These are phyloP conservation scores for Hydra vulgaris DNA, from an alignment of 30 jellyfish, hydroid and myxozoan species.

Conservation along the genomic window DNA sequence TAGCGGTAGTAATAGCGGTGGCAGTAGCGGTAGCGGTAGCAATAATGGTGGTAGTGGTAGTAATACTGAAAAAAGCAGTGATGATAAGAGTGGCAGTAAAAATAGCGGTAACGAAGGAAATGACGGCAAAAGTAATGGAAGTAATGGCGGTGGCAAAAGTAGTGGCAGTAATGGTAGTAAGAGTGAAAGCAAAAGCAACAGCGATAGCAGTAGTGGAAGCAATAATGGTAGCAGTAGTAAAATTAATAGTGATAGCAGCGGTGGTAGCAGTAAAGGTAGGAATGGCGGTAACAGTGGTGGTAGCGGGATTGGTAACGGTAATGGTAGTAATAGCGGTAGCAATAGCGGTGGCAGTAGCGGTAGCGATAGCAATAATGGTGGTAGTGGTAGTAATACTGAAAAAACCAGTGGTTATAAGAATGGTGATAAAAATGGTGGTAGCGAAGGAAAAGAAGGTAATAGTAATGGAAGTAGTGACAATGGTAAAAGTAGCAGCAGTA, in stretches of 20 bases:
- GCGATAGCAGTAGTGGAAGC: neutral
- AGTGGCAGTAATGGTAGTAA: neutral
- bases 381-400: neutral
- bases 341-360: neutral
- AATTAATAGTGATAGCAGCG: neutral
- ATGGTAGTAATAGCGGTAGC: neutral
- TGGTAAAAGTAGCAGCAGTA: neutral
- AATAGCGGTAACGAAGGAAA: neutral
- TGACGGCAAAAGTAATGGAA: neutral
- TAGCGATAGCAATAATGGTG: neutral
- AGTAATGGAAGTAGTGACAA: neutral
- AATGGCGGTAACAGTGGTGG: neutral
- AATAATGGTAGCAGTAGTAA: neutral
- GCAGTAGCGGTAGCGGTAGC: neutral
- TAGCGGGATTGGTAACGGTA: neutral
- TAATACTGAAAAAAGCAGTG: neutral
- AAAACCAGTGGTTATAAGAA: neutral
- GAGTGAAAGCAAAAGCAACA: neutral
- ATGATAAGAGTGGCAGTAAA: neutral
- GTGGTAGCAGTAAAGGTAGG: neutral
- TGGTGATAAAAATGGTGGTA: neutral
- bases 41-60: neutral
- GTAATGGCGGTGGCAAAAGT: slow-evolving; percentile 1
- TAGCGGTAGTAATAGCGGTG: neutral
- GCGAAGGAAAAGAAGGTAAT: neutral